Conservation (phyloP, 2,113 vertebrate genomes). For the Nymphicus hollandicus region DNA sequence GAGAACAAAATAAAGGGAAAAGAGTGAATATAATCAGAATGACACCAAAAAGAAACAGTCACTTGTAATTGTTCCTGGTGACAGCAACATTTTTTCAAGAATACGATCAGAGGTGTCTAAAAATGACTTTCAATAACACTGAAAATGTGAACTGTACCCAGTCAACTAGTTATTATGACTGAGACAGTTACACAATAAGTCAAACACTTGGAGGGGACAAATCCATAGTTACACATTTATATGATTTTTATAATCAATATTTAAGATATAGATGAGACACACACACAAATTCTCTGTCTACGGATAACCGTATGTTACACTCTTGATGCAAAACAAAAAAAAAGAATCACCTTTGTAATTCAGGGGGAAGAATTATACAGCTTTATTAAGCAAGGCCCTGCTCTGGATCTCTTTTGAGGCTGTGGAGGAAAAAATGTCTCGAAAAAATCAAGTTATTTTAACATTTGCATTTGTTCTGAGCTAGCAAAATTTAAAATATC, state of each 20-base stretch:
- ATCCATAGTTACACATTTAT: not conserved
- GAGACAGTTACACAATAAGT: not conserved
- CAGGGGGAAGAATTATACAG: not conserved
- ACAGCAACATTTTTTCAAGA: conserved; percentile 2
- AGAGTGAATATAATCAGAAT: not conserved
- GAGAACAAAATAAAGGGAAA: not conserved
- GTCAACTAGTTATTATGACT: not conserved
- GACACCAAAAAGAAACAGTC: conserved; percentile 10
- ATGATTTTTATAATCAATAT: not conserved
- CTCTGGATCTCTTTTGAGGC: not conserved
- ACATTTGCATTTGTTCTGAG: not conserved
- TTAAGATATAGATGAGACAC: not conserved
- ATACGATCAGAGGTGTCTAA: not conserved
- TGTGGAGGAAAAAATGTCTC: not conserved
- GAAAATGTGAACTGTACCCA: not conserved
- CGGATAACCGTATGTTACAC: not conserved
- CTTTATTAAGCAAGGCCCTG: not conserved
- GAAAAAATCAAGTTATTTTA: not conserved
- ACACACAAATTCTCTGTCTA: not conserved
- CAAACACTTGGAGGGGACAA: not conserved
- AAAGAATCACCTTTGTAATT: not conserved
- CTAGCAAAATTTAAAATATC: not conserved
- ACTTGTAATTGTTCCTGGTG: not conserved
- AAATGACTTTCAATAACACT: not conserved
- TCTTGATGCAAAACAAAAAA: not conserved